phyloP scores from a whole-genome alignment of 2,113 vertebrate genomes.

The Tylochromis polylepis region DNA sequence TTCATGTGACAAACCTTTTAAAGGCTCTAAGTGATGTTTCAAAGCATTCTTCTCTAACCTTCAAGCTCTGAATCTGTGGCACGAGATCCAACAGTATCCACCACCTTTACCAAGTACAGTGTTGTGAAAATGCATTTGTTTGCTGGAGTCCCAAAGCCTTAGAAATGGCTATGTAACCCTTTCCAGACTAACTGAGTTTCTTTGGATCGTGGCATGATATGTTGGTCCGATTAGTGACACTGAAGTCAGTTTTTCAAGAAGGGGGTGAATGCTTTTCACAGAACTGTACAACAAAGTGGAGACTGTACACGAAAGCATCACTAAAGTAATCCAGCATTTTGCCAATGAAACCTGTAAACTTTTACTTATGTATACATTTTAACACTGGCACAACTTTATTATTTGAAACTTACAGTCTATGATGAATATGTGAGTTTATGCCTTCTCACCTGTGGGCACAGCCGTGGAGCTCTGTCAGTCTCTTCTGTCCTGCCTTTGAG shows the following conservation, averaged over 20 bases:
- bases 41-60: no score
- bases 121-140: no score
- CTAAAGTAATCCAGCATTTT: background rate
- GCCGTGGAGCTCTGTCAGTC: constrained; percentile 88
- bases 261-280: background rate
- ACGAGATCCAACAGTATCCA: background rate
- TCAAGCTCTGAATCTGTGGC: no score
- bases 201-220: background rate
- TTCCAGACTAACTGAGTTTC: background rate
- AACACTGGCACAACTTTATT: background rate
- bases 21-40: no score
- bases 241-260: background rate
- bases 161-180: no score
- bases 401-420: background rate
- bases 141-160: no score
- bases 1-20: no score
- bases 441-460: constrained; percentile 83
- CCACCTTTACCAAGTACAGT: background rate
- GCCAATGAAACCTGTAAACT: background rate
- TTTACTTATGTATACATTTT: background rate
- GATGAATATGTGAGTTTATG: background rate
- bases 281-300: background rate
- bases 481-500: constrained; percentile 83
- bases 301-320: background rate
- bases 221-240: background rate